Base-by-base conservation (phyloP, 2,888 invertebrate species). In the Dasypolia templi region DNA sequence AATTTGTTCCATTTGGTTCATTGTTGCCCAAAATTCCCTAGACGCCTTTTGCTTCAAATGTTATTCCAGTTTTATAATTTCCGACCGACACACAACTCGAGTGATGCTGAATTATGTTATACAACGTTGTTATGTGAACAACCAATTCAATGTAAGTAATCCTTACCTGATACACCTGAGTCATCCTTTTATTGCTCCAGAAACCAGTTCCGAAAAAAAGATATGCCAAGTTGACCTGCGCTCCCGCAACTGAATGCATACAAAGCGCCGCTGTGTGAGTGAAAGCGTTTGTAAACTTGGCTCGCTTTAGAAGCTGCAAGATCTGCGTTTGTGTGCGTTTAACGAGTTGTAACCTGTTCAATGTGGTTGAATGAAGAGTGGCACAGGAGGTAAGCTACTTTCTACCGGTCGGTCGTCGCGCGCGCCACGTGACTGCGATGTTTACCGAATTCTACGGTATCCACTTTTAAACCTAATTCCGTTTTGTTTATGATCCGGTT, bases 301-400 rank as follows among this genome's bases (percentile, higher is more conserved):
- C 79, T 84, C 74, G 75, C 83, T 87, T 87, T 83, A 82, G 83
- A 89, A 87, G 85, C 81, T 87, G 82, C 83, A 78, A 68, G 72
- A 64, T 83, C 67, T 88, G 75, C 80, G 83, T 82, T 66, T 87
- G 93, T 94, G 93, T 94, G 93, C 77, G 93, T 92, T 86, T 84
- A 92, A 90, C 94, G 88, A 93, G 93, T 93, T 90, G 91, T 92
- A 95, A 95, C 95, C 94, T 95, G 96, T 95, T 95, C 93, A 88
- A 88, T 90, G 91, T 92, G 91, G 92, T 90, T 96, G 94, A 95
- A 95, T 96, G 95, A 95, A 95, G 95, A 95, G 94, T 93, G 92
- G 94, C 92, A 90, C 93, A 94, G 92, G 94, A 94, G 94, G 95
- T 93, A 94, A 93, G 94, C 95, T 94, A 95, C 95, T 96, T 96